Evolutionary conservation across 1,140 invertebrate species (phyloP).

Genomic region (Brachionus sp.): DNA sequence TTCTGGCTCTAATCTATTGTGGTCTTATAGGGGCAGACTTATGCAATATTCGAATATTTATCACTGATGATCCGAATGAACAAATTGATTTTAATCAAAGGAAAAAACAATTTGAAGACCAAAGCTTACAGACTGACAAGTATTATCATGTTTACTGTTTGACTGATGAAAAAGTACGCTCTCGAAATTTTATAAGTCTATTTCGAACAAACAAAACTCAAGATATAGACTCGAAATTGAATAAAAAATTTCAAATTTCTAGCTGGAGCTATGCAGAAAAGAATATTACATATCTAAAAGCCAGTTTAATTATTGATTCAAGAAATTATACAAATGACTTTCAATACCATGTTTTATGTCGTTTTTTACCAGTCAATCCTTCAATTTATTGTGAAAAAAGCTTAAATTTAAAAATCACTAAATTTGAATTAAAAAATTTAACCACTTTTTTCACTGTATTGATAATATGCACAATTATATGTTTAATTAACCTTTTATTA

Average conservation of each 20-base stretch:
- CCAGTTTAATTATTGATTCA: not conserved
- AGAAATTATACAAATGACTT: not conserved
- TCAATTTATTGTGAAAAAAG: conserved; percentile 27
- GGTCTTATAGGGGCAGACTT: not conserved
- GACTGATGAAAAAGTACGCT: conserved; percentile 17
- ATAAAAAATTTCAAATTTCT: conserved; percentile 19
- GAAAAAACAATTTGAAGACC: not conserved
- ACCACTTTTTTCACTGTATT: not conserved
- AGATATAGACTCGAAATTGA: not conserved
- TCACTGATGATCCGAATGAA: not conserved
- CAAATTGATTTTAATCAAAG: not conserved
- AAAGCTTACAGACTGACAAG: not conserved
- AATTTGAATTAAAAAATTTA: not conserved
- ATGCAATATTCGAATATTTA: not conserved
- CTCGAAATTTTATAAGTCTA: conserved; percentile 23
- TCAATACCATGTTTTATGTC: not conserved
- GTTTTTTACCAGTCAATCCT: not conserved
- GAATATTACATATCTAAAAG: conserved; percentile 19
- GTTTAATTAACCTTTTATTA: not conserved
- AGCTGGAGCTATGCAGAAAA: not conserved
- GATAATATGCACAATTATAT: not conserved
- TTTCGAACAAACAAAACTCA: not conserved
- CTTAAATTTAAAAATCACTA: not conserved
- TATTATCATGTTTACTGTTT: conserved; percentile 27
- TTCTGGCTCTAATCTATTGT: not conserved